Evolutionary conservation across 2,113 vertebrate species (phyloP), one percentile per base, ranked within the genome.

Genomic region (Dasyprocta punctata): DNA sequence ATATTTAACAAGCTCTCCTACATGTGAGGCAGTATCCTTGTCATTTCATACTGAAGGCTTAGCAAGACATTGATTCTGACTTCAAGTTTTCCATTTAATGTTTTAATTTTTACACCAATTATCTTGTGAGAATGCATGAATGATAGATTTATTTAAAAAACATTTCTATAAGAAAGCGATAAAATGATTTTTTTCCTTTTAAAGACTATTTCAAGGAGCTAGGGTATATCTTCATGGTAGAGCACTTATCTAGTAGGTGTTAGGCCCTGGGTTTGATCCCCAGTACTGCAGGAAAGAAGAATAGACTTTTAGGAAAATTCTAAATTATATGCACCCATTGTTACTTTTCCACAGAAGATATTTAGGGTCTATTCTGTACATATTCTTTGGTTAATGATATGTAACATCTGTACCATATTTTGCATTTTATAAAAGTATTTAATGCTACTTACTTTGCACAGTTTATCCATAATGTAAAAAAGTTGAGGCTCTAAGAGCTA

Each of bases 51-150:
- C 8, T 88, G 7, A 95, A 86, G 44, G 28, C 13, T 61, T 90
- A 82, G 49, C 24, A 80, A 91, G 38, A 60, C 63, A 41, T n/a
- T 9, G 28, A 33, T 28, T 87, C 60, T 47, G 30, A 65, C n/a
- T 86, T 92, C 41, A 80, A 95, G 1, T 58, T 86, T 73, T 94
- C 49, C 36, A 47, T 47, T 61, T 80, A 93, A 81, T 52, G 22
- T 78, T 56, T 89, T 89, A 20, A n/a, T 71, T 92, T 95, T 58
- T 83, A 97, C 38, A 17, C 30, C n/a, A 44, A 30, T 47, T 77
- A 54, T 88, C 20, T 22, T 58, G 0, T 65, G 14, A 92, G 63
- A 86, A 87, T 41, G 4, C 1, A 54, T 28, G 10, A 19, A 2
- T 41, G 78, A 69, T 24, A 83, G 41, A 78, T n/a, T 2, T 33